Evolutionary conservation across 35 echinoderm and acorn worm species (phyloP).

Genomic region (Patiria miniata): DNA sequence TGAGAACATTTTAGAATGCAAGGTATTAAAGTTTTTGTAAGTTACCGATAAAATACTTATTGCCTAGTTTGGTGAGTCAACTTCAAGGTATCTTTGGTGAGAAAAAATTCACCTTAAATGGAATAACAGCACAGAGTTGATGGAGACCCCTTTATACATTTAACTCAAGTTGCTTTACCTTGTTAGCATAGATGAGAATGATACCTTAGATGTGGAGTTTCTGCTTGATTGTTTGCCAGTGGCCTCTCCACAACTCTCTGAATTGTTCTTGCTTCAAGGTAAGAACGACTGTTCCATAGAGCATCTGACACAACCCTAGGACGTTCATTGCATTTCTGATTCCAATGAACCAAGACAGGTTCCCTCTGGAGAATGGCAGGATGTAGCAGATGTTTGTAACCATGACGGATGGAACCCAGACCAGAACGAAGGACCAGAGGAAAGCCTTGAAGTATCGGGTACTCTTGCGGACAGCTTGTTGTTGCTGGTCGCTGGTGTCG

Average conservation of each 20-base stretch:
- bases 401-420: not conserved
- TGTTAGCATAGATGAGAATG: too few species aligned
- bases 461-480: not conserved
- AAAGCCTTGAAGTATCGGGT: not conserved
- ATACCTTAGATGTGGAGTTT: not conserved
- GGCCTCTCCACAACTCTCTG: not conserved
- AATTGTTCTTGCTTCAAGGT: not conserved
- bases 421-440: slow-evolving; percentile 1
- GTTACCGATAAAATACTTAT: too few species aligned
- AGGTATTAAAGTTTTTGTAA: too few species aligned
- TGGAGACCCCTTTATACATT: too few species aligned
- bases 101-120: too few species aligned
- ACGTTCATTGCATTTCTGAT: not conserved
- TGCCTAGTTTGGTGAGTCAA: too few species aligned
- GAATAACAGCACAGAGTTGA: too few species aligned
- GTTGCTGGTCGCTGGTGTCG: not conserved
- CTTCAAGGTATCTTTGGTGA: too few species aligned
- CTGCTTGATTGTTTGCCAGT: not conserved
- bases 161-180: too few species aligned
- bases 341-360: not conserved
- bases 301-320: slow-evolving; percentile 6
- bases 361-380: not conserved
- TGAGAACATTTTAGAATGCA: too few species aligned
- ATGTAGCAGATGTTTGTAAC: not conserved
- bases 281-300: not conserved